Evolutionary conservation across 2,888 invertebrate species (phyloP).

Genomic region (Iphiclides podalirius): DNA sequence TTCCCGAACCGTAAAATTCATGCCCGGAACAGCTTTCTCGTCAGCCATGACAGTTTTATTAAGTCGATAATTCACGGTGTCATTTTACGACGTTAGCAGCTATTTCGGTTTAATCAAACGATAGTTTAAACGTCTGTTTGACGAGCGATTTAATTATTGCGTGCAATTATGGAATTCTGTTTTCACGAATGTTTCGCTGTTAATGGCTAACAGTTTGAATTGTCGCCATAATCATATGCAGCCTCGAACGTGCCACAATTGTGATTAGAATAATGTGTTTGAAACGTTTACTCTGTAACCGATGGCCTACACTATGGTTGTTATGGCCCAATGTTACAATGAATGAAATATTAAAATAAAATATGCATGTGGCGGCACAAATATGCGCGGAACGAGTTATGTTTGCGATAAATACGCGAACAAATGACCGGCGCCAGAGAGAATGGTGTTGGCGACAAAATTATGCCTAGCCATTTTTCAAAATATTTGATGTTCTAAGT

Average conservation of each 20-base stretch:
- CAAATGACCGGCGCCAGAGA: too few species aligned
- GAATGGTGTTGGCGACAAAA: too few species aligned
- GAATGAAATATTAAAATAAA: not conserved
- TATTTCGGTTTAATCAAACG: not conserved
- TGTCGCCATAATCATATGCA: slow-evolving; percentile 15
- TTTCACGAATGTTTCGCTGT: slow-evolving; percentile 2
- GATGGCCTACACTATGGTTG: slow-evolving; percentile 8
- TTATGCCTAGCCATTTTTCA: too few species aligned
- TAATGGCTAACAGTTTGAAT: slow-evolving; percentile 11
- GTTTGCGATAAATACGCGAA: not conserved
- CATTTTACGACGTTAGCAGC: not conserved
- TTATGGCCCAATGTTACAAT: slow-evolving; percentile 7
- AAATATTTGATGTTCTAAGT: too few species aligned
- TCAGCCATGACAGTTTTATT: not conserved
- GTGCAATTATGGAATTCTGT: too few species aligned
- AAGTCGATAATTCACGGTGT: not conserved
- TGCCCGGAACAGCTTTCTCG: not conserved
- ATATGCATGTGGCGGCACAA: not conserved
- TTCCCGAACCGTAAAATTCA: slow-evolving; percentile 7
- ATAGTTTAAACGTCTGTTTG: too few species aligned
- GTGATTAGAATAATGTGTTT: slow-evolving; percentile 7
- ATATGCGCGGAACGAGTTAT: slow-evolving; percentile 7
- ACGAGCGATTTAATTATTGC: too few species aligned
- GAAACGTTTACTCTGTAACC: slow-evolving; percentile 12
- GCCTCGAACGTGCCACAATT: slow-evolving; percentile 14